Evolutionary conservation across 2,797 vertebrate species (phyloP), one percentile per base, ranked within the genome.

Genomic region (Pelochelys cantorii): DNA sequence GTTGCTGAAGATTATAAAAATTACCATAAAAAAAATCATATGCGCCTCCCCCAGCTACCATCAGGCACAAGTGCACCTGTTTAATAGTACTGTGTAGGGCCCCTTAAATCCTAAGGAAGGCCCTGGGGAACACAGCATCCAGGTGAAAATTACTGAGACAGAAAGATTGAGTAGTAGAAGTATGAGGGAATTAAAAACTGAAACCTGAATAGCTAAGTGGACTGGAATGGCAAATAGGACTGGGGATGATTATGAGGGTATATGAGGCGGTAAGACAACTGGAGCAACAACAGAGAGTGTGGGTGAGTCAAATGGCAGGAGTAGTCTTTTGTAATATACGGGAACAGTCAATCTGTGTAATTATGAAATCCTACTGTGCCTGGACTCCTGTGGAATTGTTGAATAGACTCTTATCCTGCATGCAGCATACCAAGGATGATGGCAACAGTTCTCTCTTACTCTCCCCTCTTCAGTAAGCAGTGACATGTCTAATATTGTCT

Each of bases 231-330:
- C 74, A 94, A 95, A 95, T 55, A 75, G 59, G 65, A 13, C 88
- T 80, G 88, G 60, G 90, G 79, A 48, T 77, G 96, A 90, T 31
- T 88, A 54, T 53, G 84, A 77, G 78, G 85, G 80, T 91, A 93
- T 56, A 53, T 77, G 77, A 1, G 1, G 65, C 74, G 54, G 31
- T 94, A 85, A 93, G 90, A 81, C 79, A 95, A 89, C 48, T 53
- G 92, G 71, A 84, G 65, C 86, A 78, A 84, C 77, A 92, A 93
- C 68, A 83, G 87, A 94, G 78, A 85, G 62, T 83, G 27, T 96
- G 78, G 84, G 85, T 91, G 86, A 93, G 48, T 95, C 54, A 95
- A 94, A 93, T 79, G 65, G 83, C 84, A 96, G 87, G 95, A 96
- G 59, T 81, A 95, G 27, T 52, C 27, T 74, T 83, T 80, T 52